These are phyloP conservation scores for Labroides dimidiatus DNA, from an alignment of 2,797 vertebrate species.

Conservation along the genomic window DNA sequence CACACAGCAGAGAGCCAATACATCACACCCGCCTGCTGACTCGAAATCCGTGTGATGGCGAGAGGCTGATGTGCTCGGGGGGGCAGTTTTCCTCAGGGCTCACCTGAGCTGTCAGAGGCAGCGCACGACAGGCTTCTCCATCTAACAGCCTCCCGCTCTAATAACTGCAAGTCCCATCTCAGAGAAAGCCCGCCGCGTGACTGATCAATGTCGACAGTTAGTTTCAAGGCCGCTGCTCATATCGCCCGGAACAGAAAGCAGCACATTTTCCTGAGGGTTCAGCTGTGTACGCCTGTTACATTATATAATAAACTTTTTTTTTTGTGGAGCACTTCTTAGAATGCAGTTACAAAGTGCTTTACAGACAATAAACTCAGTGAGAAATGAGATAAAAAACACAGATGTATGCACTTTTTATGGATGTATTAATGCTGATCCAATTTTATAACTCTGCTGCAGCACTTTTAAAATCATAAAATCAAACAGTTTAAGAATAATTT, in stretches of 20 bases:
- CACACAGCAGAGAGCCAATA: slow-evolving; percentile 45
- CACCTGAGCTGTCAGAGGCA: slow-evolving; percentile 71
- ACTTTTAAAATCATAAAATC: slow-evolving; percentile 51
- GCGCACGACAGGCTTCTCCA: slow-evolving; percentile 70
- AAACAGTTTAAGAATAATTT: slow-evolving; percentile 38
- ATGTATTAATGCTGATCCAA: slow-evolving; percentile 48
- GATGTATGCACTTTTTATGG: slow-evolving; percentile 39
- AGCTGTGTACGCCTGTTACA: slow-evolving; percentile 66
- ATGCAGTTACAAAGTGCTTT: slow-evolving; percentile 51
- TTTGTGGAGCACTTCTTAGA: slow-evolving; percentile 53
- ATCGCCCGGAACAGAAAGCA: slow-evolving; percentile 66
- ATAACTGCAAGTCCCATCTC: slow-evolving; percentile 82
- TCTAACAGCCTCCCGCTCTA: slow-evolving; percentile 83
- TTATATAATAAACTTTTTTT: slow-evolving; percentile 73
- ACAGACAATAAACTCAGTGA: slow-evolving; percentile 59
- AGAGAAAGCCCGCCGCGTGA: slow-evolving; percentile 74
- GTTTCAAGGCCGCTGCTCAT: slow-evolving; percentile 81
- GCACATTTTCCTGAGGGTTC: slow-evolving; percentile 72
- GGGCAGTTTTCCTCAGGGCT: slow-evolving; percentile 65
- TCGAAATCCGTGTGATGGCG: slow-evolving; percentile 49
- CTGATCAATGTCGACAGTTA: slow-evolving; percentile 86
- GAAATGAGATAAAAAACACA: slow-evolving; percentile 43
- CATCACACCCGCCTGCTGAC: slow-evolving; percentile 57
- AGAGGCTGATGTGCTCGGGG: slow-evolving; percentile 49
- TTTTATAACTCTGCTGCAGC: slow-evolving; percentile 36